A percentile compares a stretch with the other conserved stretches of the same genome.
Evolutionary conservation across 2,797 vertebrate species (phyloP).

Genomic region (Fratercula arctica): DNA sequence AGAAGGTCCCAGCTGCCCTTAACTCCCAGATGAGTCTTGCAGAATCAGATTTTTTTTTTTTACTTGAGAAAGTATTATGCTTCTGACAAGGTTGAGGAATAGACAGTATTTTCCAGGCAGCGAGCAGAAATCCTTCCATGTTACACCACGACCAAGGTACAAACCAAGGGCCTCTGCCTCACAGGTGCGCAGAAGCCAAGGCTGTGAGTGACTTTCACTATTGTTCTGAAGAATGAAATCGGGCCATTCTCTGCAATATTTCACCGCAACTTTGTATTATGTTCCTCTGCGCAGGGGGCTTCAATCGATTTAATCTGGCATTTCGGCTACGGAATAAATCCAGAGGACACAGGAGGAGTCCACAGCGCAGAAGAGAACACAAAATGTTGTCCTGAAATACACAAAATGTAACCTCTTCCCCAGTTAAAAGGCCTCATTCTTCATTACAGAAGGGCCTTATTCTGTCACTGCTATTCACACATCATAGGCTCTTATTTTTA

Average conservation of each 20-base stretch:
- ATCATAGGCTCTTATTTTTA: background rate
- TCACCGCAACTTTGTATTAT: background rate
- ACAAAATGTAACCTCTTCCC: background rate
- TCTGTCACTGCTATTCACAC: background rate
- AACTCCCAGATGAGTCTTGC: background rate
- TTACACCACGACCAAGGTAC: background rate
- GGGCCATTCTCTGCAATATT: constrained; percentile 35
- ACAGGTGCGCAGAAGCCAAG: background rate
- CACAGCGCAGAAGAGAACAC: background rate
- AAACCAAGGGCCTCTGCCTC: background rate
- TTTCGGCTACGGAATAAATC: background rate
- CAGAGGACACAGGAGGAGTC: background rate
- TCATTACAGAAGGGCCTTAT: background rate
- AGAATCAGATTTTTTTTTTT: background rate
- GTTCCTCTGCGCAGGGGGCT: background rate
- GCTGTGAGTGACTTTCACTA: background rate
- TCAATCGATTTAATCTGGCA: background rate
- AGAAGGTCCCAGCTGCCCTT: constrained; percentile 7
- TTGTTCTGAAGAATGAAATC: background rate
- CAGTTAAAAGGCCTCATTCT: background rate
- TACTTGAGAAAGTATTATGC: background rate
- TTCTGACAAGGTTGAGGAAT: background rate
- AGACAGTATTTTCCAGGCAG: constrained; percentile 31
- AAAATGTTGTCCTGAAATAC: background rate
- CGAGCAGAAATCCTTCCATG: constrained; percentile 19